Conservation (phyloP, 2,113 vertebrate species). For the Lepisosteus oculatus region DNA sequence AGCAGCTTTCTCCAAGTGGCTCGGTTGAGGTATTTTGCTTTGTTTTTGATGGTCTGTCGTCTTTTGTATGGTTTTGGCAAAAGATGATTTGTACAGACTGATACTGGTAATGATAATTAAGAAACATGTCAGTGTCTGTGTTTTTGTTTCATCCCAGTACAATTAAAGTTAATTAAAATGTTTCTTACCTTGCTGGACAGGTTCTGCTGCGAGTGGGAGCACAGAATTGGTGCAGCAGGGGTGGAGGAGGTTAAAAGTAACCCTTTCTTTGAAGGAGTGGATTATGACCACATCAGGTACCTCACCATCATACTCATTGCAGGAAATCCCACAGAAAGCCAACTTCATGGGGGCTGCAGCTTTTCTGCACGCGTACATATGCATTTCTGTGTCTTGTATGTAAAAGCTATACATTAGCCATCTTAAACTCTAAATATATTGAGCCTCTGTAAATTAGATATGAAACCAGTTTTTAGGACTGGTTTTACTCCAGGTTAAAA, state of each 20-base stretch:
- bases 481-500: too few species aligned
- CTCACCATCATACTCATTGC: neutral
- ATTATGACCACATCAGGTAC: slow-evolving; percentile 98
- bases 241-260: slow-evolving; percentile 96
- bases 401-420: too few species aligned
- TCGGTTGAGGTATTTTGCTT: neutral
- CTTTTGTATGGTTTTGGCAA: too few species aligned
- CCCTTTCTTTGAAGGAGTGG: slow-evolving; percentile 95
- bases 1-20: neutral
- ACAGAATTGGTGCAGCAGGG: slow-evolving; percentile 83
- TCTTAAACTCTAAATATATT: too few species aligned
- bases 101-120: too few species aligned
- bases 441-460: too few species aligned
- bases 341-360: too few species aligned
- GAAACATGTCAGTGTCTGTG: neutral
- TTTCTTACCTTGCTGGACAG: slow-evolving; percentile 47
- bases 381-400: too few species aligned
- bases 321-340: too few species aligned
- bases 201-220: slow-evolving; percentile 97
- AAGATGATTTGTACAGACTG: too few species aligned
- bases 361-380: too few species aligned
- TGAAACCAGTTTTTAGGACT: too few species aligned
- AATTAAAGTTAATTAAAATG: neutral
- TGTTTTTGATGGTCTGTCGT: neutral
- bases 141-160: neutral